Evolutionary conservation across 2,888 invertebrate genomes (phyloP).

Genomic region (Trissolcus brochymenae): DNA sequence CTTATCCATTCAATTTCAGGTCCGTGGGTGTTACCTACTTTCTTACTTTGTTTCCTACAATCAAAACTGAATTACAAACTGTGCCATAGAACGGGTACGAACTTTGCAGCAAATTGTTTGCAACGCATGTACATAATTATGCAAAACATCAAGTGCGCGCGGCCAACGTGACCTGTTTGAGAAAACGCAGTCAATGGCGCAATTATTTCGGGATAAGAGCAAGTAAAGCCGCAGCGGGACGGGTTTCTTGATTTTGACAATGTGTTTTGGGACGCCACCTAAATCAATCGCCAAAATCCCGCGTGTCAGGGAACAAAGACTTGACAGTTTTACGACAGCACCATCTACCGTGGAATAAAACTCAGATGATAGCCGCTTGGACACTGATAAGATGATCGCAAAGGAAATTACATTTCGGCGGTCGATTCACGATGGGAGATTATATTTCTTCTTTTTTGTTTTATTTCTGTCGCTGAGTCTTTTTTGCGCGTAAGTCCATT

Average conservation of each 20-base stretch:
- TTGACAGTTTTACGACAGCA: too few relatives aligned
- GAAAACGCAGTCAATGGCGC: too few relatives aligned
- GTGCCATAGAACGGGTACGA: background rate
- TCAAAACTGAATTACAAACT: conserved; percentile 17
- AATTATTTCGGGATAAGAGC: too few relatives aligned
- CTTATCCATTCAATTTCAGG: conserved; percentile 23
- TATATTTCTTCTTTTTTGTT: conserved; percentile 2
- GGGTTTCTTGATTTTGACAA: too few relatives aligned
- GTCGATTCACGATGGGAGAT: too few relatives aligned
- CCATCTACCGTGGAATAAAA: too few relatives aligned
- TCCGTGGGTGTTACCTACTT: conserved; percentile 13
- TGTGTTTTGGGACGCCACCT: too few relatives aligned
- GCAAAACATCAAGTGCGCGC: background rate
- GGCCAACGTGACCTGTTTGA: too few relatives aligned
- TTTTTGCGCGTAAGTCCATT: conserved; percentile 34
- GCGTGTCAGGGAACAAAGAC: too few relatives aligned
- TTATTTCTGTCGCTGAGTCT: conserved; percentile 7
- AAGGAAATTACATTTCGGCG: conserved; percentile 42
- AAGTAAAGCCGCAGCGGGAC: too few relatives aligned
- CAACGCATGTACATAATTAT: conserved; percentile 8
- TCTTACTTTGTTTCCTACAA: conserved; percentile 13
- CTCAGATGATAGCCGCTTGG: conserved; percentile 6
- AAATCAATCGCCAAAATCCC: too few relatives aligned
- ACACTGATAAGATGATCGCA: conserved; percentile 38
- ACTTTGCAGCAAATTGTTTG: conserved; percentile 1